These are phyloP conservation scores for Sitodiplosis mosellana DNA, from an alignment of 1,140 invertebrate species.

Conservation along the genomic window DNA sequence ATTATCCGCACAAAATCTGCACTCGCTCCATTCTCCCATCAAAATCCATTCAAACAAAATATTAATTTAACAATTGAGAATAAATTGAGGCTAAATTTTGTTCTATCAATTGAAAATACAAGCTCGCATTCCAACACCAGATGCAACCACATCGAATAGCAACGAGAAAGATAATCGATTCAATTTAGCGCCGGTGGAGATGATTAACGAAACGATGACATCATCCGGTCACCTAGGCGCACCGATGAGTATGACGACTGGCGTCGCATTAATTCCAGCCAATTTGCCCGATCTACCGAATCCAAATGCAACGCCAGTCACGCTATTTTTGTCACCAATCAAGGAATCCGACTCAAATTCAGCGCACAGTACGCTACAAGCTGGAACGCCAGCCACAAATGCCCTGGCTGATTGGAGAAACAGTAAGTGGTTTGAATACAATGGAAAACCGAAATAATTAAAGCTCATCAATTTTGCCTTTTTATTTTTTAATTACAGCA, in stretches of 20 bases:
- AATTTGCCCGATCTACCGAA: slow-evolving; percentile 43
- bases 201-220: too few relatives aligned
- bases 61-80: too few relatives aligned
- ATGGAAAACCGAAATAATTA: background rate
- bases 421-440: slow-evolving; percentile 11
- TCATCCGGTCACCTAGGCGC: slow-evolving; percentile 18
- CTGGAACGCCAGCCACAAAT: slow-evolving; percentile 27
- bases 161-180: slow-evolving; percentile 46
- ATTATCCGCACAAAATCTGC: too few relatives aligned
- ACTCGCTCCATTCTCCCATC: too few relatives aligned
- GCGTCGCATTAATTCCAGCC: slow-evolving; percentile 39
- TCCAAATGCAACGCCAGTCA: slow-evolving; percentile 46
- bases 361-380: slow-evolving; percentile 45
- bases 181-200: slow-evolving; percentile 20
- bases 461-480: background rate
- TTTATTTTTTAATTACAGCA: background rate
- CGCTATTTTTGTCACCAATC: slow-evolving; percentile 55
- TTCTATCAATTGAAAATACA: slow-evolving; percentile 33
- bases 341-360: slow-evolving; percentile 50
- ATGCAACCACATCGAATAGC: slow-evolving; percentile 53
- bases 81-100: too few relatives aligned
- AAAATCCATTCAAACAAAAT: too few relatives aligned
- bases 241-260: slow-evolving; percentile 23
- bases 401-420: slow-evolving; percentile 16
- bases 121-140: slow-evolving; percentile 68